Conservation (phyloP, 2,797 vertebrate genomes). For the Dromococcyx pavoninus region DNA sequence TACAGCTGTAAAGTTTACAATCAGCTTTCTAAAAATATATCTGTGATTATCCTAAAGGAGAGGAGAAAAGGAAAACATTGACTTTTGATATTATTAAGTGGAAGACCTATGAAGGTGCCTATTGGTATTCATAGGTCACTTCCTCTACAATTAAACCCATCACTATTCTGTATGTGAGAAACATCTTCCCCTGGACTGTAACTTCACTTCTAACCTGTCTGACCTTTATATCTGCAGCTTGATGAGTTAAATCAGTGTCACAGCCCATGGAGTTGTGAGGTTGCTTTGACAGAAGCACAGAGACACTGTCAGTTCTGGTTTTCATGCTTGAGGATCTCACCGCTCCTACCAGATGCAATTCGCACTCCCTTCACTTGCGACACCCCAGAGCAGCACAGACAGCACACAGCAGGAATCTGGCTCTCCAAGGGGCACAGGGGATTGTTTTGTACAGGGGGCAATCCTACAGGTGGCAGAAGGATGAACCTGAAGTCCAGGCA, state of each 20-base stretch:
- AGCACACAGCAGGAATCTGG: background rate
- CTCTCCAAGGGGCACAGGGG: background rate
- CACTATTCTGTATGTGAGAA: background rate
- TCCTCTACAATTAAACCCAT: background rate
- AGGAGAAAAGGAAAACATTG: slow-evolving; percentile 40
- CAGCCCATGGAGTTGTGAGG: background rate
- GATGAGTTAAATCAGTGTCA: background rate
- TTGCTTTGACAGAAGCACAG: background rate
- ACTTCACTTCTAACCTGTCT: background rate
- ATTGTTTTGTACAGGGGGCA: accelerated
- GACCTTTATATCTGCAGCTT: background rate
- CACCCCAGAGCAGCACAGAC: background rate
- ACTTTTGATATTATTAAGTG: background rate
- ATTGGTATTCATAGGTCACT: slow-evolving; percentile 36
- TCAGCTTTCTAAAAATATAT: background rate
- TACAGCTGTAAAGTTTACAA: background rate
- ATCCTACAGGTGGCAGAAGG: background rate
- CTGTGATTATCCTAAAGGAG: background rate
- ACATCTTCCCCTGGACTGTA: background rate
- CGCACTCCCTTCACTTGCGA: background rate
- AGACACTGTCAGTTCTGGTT: background rate
- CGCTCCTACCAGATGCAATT: background rate
- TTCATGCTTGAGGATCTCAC: background rate
- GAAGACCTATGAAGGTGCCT: background rate
- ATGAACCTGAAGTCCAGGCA: background rate